These are phyloP conservation scores for Uloborus diversus DNA, from an alignment of 1,140 invertebrate species.

Conservation along the genomic window DNA sequence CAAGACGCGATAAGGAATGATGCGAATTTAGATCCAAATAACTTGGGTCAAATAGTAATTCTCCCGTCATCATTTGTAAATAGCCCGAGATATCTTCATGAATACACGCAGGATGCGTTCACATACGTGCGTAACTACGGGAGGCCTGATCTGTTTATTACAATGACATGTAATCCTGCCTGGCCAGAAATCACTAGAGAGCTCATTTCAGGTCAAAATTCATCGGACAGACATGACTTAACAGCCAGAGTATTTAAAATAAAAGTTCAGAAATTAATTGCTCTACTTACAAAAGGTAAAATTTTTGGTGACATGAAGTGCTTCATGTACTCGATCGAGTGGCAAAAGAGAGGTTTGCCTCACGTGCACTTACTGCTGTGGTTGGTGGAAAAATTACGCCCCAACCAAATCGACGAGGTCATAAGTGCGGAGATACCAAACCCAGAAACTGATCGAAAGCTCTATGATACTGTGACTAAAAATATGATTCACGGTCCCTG, in stretches of 20 bases:
- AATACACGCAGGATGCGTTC: background rate
- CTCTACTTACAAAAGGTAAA: slow-evolving; percentile 28
- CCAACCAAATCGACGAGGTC: background rate
- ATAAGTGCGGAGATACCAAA: background rate
- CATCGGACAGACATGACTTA: slow-evolving; percentile 64
- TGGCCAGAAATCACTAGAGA: slow-evolving; percentile 67
- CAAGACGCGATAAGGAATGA: too few relatives aligned
- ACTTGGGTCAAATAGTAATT: too few relatives aligned
- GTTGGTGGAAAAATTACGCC: slow-evolving; percentile 16
- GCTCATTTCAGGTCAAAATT: slow-evolving; percentile 60
- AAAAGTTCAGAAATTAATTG: slow-evolving; percentile 63
- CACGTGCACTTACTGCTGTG: slow-evolving; percentile 65
- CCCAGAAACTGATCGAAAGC: background rate
- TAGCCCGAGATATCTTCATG: background rate
- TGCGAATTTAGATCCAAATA: too few relatives aligned
- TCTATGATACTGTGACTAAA: slow-evolving; percentile 2
- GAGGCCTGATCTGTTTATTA: slow-evolving; percentile 66
- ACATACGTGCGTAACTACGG: background rate
- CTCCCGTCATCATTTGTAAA: background rate
- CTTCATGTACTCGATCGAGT: slow-evolving; percentile 9
- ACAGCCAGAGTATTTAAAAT: slow-evolving; percentile 64
- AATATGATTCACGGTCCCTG: slow-evolving; percentile 71
- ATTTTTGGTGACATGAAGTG: slow-evolving; percentile 6
- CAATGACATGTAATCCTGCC: slow-evolving; percentile 67
- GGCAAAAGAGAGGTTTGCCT: slow-evolving; percentile 63